A percentile compares a stretch with the other conserved stretches of the same genome.
phyloP scores from a whole-genome alignment of 1,140 invertebrate genomes.

The Caenorhabditis remanei region DNA sequence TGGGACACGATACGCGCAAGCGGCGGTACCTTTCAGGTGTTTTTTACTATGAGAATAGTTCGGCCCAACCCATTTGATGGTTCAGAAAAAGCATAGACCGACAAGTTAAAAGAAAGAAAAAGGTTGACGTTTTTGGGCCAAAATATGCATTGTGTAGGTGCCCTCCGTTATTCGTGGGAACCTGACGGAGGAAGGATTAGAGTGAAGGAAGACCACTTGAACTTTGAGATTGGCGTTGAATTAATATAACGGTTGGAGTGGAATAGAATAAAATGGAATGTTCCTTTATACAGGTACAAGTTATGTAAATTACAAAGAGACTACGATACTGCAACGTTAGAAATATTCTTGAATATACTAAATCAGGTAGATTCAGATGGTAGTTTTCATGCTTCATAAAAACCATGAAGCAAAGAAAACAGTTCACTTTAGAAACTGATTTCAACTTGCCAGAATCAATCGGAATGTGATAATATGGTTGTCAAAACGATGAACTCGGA shows the following conservation, averaged over 20 bases:
- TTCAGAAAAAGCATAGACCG: not conserved
- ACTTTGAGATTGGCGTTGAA: slow-evolving; percentile 41
- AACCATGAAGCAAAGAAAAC: too few species aligned
- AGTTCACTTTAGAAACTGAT: too few species aligned
- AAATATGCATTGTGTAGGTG: slow-evolving; percentile 37
- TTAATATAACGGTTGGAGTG: not conserved
- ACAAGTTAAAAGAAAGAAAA: not conserved
- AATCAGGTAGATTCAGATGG: too few species aligned
- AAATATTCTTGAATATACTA: too few species aligned
- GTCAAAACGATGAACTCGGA: too few species aligned
- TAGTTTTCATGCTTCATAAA: too few species aligned
- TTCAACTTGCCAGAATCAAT: too few species aligned
- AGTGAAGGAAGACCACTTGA: slow-evolving; percentile 5
- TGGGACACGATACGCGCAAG: not conserved
- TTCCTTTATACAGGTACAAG: not conserved
- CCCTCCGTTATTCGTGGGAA: slow-evolving; percentile 29
- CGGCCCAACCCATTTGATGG: slow-evolving; percentile 16
- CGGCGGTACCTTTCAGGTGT: slow-evolving; percentile 11
- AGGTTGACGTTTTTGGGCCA: not conserved
- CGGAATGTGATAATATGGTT: too few species aligned
- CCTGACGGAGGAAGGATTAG: slow-evolving; percentile 10
- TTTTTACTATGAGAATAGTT: not conserved
- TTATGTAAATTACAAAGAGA: too few species aligned
- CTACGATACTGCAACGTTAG: too few species aligned
- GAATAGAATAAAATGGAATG: not conserved